Conservation (phyloP, 2,797 vertebrate genomes). For the Carcharodon carcharias region DNA sequence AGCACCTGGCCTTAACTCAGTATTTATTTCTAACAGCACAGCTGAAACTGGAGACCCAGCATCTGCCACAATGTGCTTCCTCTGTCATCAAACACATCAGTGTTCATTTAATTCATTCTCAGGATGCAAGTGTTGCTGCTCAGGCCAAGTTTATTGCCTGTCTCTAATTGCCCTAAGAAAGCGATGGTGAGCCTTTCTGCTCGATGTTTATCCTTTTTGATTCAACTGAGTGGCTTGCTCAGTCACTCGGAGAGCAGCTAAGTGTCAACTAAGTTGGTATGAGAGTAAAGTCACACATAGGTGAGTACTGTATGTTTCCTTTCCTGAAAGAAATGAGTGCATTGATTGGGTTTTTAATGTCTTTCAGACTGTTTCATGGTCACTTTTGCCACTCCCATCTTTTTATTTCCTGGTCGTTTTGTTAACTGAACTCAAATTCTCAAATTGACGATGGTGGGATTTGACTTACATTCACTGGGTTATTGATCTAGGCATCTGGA, state of each 20-base stretch:
- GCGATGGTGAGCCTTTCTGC: not conserved
- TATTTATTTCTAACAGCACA: not conserved
- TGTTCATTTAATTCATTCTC: not conserved
- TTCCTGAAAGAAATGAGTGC: too few species aligned
- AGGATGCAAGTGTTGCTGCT: not conserved
- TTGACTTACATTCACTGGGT: too few species aligned
- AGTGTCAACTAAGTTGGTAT: too few species aligned
- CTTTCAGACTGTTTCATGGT: too few species aligned
- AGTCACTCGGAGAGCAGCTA: too few species aligned
- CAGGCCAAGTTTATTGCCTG: not conserved
- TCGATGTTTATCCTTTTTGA: not conserved
- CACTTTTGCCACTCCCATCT: too few species aligned
- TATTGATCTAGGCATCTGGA: too few species aligned
- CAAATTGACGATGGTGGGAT: too few species aligned
- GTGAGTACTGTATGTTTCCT: not conserved
- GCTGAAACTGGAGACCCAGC: not conserved
- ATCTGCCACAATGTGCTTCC: too few species aligned
- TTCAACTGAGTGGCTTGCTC: not conserved
- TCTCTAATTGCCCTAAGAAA: not conserved
- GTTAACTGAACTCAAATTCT: too few species aligned
- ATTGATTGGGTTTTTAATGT: too few species aligned
- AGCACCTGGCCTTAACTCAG: not conserved
- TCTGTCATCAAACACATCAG: not conserved
- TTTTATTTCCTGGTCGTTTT: too few species aligned
- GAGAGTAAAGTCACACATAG: not conserved